Evolutionary conservation across 2,888 invertebrate species (phyloP).

Genomic region (Drosophila siamana): DNA sequence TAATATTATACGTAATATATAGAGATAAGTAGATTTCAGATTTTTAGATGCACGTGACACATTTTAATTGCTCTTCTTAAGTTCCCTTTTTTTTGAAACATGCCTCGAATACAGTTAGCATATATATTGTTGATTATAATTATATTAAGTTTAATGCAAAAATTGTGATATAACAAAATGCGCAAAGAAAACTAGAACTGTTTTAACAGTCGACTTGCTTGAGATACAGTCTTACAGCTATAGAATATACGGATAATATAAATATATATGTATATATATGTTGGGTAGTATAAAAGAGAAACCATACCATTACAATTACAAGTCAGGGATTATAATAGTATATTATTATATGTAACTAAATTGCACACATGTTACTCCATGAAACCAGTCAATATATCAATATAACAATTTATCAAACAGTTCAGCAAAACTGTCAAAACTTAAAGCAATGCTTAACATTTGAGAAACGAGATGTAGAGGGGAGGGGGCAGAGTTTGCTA

Average conservation of each 20-base stretch:
- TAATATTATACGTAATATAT: constrained; percentile 1
- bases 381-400: constrained; percentile 49
- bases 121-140: constrained; percentile 27
- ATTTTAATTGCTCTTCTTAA: constrained; percentile 55
- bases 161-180: constrained; percentile 58
- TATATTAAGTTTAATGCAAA: constrained; percentile 34
- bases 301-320: constrained; percentile 51
- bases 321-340: constrained; percentile 40
- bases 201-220: constrained; percentile 27
- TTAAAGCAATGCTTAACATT: constrained; percentile 47
- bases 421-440: constrained; percentile 47
- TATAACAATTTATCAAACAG: constrained; percentile 55
- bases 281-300: constrained; percentile 29
- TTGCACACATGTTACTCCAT: constrained; percentile 56
- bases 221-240: constrained; percentile 41
- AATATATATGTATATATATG: constrained; percentile 21
- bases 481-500: constrained; percentile 27
- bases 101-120: constrained; percentile 67
- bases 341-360: constrained; percentile 38
- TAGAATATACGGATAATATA: constrained; percentile 28
- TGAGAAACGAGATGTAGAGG: constrained; percentile 1
- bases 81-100: constrained; percentile 46
- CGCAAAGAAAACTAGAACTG: constrained; percentile 55
- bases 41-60: constrained; percentile 50
- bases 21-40: constrained; percentile 36